Conservation (phyloP, 2,888 invertebrate genomes). For the Hirtodrosophila cameraria region DNA sequence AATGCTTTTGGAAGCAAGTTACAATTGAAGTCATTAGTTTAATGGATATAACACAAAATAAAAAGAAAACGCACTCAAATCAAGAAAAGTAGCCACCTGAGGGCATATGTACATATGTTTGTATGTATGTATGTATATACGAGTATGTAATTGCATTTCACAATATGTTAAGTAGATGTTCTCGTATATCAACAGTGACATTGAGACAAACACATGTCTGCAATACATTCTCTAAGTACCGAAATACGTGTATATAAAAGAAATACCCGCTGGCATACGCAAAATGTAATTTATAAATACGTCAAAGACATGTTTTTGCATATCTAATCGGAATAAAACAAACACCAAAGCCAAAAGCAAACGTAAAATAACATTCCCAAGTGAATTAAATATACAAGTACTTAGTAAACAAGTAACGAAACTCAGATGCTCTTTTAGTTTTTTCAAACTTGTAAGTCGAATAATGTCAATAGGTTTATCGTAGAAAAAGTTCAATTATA, state of each 20-base stretch:
- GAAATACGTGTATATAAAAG: slow-evolving; percentile 23
- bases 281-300: slow-evolving; percentile 55
- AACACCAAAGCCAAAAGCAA: slow-evolving; percentile 16
- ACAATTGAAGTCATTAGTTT: slow-evolving; percentile 6
- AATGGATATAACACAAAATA: slow-evolving; percentile 1
- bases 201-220: not conserved
- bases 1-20: no score
- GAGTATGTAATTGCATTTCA: not conserved
- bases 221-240: slow-evolving; percentile 7
- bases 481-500: no score
- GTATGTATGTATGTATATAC: not conserved
- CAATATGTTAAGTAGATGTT: not conserved
- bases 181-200: not conserved
- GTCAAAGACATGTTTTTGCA: slow-evolving; percentile 37
- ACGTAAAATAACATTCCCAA: no score
- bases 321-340: slow-evolving; percentile 27
- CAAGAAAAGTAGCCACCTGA: not conserved
- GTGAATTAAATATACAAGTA: no score
- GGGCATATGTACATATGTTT: not conserved
- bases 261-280: slow-evolving; percentile 31
- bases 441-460: no score
- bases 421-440: no score
- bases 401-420: no score
- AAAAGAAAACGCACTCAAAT: slow-evolving; percentile 10
- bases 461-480: no score